Evolutionary conservation across 2,888 invertebrate species (phyloP).

Genomic region (Oscheius sp.): DNA sequence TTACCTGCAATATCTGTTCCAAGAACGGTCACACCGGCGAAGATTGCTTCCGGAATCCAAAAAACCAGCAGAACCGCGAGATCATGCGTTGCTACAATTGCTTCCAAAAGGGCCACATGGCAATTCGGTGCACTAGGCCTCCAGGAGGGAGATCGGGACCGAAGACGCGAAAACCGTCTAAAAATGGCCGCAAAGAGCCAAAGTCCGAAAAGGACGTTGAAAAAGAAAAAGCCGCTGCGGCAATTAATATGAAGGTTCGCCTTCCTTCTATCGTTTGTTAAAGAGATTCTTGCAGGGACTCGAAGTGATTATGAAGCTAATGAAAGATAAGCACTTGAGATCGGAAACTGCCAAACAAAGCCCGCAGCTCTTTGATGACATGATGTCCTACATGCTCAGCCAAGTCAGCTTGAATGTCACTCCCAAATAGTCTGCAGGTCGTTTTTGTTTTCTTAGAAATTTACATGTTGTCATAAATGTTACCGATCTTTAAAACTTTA

Average conservation of each 20-base stretch:
- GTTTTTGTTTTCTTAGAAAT: no score
- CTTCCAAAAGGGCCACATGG: slow-evolving; percentile 16
- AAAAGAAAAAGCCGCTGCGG: background rate
- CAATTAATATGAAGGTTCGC: slow-evolving; percentile 7
- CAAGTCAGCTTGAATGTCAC: no score
- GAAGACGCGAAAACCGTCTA: slow-evolving; percentile 5
- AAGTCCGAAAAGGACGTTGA: no score
- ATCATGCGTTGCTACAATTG: slow-evolving; percentile 19
- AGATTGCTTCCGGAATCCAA: slow-evolving; percentile 1
- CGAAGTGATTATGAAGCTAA: slow-evolving; percentile 20
- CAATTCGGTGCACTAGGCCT: slow-evolving; percentile 7
- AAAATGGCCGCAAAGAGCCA: background rate
- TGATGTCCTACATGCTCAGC: background rate
- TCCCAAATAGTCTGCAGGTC: no score
- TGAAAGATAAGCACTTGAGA: slow-evolving; percentile 21
- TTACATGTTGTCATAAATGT: no score
- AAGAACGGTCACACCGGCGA: background rate
- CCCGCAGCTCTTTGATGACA: slow-evolving; percentile 11
- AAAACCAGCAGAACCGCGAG: background rate
- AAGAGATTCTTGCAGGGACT: slow-evolving; percentile 14
- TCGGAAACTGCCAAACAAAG: slow-evolving; percentile 18
- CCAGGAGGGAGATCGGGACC: background rate
- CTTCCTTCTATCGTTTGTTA: background rate
- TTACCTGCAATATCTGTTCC: background rate
- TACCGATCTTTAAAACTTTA: no score